Evolutionary conservation across 2,888 invertebrate species (phyloP).

Genomic region (Drosophila differens): DNA sequence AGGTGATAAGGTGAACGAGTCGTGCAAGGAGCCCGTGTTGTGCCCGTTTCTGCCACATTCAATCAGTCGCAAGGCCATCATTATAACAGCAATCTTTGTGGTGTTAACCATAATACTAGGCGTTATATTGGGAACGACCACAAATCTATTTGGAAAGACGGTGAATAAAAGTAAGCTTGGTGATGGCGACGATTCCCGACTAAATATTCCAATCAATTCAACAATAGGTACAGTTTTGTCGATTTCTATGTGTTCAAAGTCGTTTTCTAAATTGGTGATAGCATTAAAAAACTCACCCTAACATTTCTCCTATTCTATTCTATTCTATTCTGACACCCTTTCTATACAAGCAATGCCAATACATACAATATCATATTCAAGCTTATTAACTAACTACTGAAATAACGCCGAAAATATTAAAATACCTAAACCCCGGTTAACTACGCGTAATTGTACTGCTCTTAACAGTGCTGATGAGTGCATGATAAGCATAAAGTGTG

Average conservation of each 20-base stretch:
- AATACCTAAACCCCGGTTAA: background rate
- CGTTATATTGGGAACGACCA: conserved; percentile 67
- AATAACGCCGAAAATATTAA: conserved; percentile 6
- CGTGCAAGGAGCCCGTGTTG: conserved; percentile 44
- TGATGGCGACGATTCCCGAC: conserved; percentile 85
- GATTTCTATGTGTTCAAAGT: conserved; percentile 52
- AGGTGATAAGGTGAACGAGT: conserved; percentile 53
- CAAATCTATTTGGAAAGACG: conserved; percentile 65
- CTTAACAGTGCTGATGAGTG: conserved; percentile 62
- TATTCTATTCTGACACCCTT: background rate
- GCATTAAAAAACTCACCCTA: conserved; percentile 19
- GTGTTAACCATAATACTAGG: conserved; percentile 66
- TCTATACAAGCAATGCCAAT: conserved; percentile 17
- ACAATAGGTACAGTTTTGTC: conserved; percentile 84
- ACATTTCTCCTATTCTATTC: conserved; percentile 6
- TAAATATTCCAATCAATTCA: conserved; percentile 85
- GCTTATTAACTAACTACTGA: conserved; percentile 13
- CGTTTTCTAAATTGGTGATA: conserved; percentile 41
- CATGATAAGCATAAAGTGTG: conserved; percentile 44
- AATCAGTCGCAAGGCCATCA: conserved; percentile 62
- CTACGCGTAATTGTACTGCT: conserved; percentile 23
- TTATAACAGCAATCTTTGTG: conserved; percentile 63
- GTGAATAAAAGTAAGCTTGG: conserved; percentile 83
- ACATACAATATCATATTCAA: conserved; percentile 11
- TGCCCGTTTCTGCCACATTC: conserved; percentile 66